Conservation (phyloP, 2,113 vertebrate genomes). For the Lepidothrix coronata region DNA sequence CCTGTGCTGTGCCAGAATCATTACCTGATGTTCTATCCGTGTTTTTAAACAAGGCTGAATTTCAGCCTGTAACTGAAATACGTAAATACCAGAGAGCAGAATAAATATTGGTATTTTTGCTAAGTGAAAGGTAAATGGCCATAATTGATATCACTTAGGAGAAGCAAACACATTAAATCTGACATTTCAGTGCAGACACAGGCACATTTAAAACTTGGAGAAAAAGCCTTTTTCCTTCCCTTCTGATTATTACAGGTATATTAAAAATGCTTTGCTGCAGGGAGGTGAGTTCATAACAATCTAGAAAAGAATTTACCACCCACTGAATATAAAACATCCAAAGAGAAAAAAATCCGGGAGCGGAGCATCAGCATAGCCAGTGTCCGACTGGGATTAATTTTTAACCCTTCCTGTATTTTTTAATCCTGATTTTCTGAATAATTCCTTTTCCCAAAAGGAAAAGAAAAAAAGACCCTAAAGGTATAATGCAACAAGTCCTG, state of each 20-base stretch:
- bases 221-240: neutral
- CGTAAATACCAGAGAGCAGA: neutral
- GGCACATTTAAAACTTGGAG: neutral
- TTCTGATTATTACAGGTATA: neutral
- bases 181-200: slow-evolving; percentile 2
- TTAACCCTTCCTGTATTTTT: neutral
- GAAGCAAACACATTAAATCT: slow-evolving; percentile 25
- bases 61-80: neutral
- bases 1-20: neutral
- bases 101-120: slow-evolving; percentile 35
- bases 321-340: neutral
- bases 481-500: neutral
- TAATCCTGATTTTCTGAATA: neutral
- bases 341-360: neutral
- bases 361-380: neutral
- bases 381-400: neutral
- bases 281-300: neutral
- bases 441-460: neutral
- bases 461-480: neutral
- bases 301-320: neutral
- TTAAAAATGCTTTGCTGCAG: neutral
- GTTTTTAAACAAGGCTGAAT: neutral
- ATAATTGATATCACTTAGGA: slow-evolving; percentile 20
- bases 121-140: slow-evolving; percentile 13
- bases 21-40: neutral